These are phyloP conservation scores for Laspeyria flexula DNA, from an alignment of 2,888 invertebrate genomes.

Conservation along the genomic window DNA sequence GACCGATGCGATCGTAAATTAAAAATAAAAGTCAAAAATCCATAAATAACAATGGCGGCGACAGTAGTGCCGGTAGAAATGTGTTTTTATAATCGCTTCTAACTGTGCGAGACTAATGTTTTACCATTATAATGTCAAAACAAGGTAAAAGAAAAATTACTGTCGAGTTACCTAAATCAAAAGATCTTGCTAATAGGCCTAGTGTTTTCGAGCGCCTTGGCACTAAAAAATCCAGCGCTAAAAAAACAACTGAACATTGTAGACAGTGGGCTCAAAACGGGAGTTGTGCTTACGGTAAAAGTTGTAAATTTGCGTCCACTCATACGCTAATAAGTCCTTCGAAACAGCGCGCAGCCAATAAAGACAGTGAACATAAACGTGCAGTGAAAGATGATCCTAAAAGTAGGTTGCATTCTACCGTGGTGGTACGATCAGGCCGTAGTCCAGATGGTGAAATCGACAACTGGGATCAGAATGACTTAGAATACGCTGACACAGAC, in stretches of 20 bases:
- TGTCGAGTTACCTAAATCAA: conserved; percentile 90
- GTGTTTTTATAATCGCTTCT: conserved; percentile 49
- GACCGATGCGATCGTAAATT: too few relatives aligned
- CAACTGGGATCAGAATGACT: conserved; percentile 91
- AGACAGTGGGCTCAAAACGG: conserved; percentile 92
- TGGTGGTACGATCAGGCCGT: conserved; percentile 85
- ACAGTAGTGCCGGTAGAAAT: conserved; percentile 49
- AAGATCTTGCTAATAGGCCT: conserved; percentile 88
- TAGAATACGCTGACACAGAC: conserved; percentile 93
- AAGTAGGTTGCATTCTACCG: conserved; percentile 88
- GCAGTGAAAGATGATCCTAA: conserved; percentile 87
- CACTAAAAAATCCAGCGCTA: conserved; percentile 88
- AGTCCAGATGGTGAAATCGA: conserved; percentile 89
- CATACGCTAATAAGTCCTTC: conserved; percentile 92
- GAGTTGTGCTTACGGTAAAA: conserved; percentile 91
- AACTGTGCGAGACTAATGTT: conserved; percentile 76
- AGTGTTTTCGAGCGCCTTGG: conserved; percentile 94
- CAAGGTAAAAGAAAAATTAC: conserved; percentile 92
- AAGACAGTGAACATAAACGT: conserved; percentile 86
- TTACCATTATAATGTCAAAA: conserved; percentile 84
- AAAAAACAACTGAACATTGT: conserved; percentile 89
- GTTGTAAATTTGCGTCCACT: conserved; percentile 91
- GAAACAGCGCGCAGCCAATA: conserved; percentile 89
- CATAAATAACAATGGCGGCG: conserved; percentile 54
- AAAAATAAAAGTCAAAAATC: background rate